Percentiles rank a stretch among this genome's conserved stretches.
phyloP scores from a whole-genome alignment of 2,113 vertebrate genomes.

The Galbula dea region DNA sequence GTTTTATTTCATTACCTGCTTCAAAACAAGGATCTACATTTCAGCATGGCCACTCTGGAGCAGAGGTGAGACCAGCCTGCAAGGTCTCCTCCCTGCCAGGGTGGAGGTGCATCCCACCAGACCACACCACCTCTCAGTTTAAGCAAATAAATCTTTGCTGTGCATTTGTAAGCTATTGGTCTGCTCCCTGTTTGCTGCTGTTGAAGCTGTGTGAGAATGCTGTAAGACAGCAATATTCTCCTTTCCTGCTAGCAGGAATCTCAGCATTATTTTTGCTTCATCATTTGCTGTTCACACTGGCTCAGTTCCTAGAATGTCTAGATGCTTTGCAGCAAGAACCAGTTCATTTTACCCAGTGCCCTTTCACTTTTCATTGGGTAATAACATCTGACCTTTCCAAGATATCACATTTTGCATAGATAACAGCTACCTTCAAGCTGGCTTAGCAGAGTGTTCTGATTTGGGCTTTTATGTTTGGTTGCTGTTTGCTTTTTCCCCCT shows the following conservation, averaged over 20 bases:
- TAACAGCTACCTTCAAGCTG: neutral
- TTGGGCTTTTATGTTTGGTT: neutral
- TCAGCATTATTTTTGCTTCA: neutral
- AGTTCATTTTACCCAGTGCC: neutral
- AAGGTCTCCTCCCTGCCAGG: neutral
- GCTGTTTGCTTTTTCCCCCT: neutral
- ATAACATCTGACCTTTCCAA: slow-evolving; percentile 17
- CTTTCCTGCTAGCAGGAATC: neutral
- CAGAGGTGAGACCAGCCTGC: neutral
- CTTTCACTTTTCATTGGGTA: slow-evolving; percentile 9
- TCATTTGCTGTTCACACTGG: slow-evolving; percentile 4
- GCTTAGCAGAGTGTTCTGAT: neutral
- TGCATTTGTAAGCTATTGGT: neutral
- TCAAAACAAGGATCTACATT: neutral
- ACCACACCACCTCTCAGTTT: neutral
- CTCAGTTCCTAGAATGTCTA: neutral
- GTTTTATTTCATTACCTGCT: neutral
- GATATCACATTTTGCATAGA: neutral
- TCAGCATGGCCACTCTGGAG: neutral
- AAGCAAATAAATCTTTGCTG: neutral
- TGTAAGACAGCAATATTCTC: neutral
- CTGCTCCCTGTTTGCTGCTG: neutral
- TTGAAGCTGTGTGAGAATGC: neutral
- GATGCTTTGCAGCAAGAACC: neutral
- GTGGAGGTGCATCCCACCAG: neutral